Evolutionary conservation across 2,113 vertebrate species (phyloP).

Genomic region (Gila orcuttii): DNA sequence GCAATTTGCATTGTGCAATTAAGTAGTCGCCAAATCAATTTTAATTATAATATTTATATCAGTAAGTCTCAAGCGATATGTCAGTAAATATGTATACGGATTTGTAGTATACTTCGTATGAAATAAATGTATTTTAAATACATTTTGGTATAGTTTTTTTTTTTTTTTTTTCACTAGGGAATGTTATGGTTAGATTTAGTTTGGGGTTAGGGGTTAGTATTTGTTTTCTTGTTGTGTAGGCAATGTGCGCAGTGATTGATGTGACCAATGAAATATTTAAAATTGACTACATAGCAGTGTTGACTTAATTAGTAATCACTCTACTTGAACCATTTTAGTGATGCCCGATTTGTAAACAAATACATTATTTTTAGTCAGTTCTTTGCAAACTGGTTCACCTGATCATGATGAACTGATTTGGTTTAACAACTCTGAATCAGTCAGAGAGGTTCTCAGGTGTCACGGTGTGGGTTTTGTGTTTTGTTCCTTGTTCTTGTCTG

Average conservation of each 20-base stretch:
- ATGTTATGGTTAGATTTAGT: not conserved
- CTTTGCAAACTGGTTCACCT: not conserved
- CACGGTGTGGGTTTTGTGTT: too few species aligned
- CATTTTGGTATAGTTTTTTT: too few species aligned
- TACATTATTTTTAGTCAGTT: not conserved
- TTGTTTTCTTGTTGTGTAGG: not conserved
- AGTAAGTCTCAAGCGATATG: too few species aligned
- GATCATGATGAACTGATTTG: not conserved
- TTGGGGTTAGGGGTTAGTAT: not conserved
- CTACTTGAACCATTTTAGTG: not conserved
- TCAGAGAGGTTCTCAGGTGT: not conserved
- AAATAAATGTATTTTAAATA: too few species aligned
- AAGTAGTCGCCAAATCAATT: too few species aligned
- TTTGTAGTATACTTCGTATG: too few species aligned
- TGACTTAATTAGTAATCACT: not conserved
- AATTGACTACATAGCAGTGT: not conserved
- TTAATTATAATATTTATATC: too few species aligned
- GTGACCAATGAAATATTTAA: not conserved
- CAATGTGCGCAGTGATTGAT: not conserved
- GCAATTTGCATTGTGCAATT: too few species aligned
- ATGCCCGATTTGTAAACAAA: not conserved
- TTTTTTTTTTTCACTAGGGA: too few species aligned
- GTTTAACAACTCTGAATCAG: not conserved
- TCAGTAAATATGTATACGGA: too few species aligned
- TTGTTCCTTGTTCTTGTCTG: too few species aligned